These are phyloP conservation scores for Archips crataeganus DNA, from an alignment of 2,888 invertebrate genomes.

Conservation along the genomic window DNA sequence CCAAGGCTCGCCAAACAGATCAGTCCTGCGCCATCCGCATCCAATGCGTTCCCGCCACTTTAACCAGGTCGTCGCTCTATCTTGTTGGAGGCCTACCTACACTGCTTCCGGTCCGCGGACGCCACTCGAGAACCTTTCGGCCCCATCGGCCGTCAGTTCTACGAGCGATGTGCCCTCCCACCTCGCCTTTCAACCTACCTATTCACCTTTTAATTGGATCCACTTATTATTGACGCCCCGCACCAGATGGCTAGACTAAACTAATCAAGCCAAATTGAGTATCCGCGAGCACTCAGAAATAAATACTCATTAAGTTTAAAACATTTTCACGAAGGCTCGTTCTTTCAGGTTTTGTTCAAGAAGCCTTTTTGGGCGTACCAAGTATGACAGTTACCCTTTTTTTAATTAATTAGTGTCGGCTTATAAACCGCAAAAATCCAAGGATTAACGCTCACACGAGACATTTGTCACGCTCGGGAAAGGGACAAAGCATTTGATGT, in stretches of 20 bases:
- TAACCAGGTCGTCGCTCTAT: no score
- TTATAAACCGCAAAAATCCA: conserved; percentile 34
- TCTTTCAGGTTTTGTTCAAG: conserved; percentile 25
- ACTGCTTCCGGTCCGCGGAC: no score
- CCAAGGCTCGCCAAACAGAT: no score
- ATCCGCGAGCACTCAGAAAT: no score
- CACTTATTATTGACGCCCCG: not conserved
- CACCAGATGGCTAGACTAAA: not conserved
- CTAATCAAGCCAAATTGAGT: not conserved
- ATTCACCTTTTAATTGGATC: not conserved
- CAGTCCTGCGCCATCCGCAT: no score
- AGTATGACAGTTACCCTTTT: conserved; percentile 32
- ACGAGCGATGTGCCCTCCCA: no score
- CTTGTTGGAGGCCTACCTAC: no score
- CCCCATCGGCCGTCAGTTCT: no score
- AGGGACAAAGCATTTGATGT: not conserved
- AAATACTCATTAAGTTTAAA: not conserved
- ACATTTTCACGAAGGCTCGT: not conserved
- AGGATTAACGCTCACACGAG: conserved; percentile 34
- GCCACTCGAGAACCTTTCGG: no score
- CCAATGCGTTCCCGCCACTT: no score
- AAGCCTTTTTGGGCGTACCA: conserved; percentile 8
- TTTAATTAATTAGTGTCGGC: conserved; percentile 37
- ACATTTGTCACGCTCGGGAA: not conserved
- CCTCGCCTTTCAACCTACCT: no score